phyloP scores from a whole-genome alignment of 2,888 invertebrate species.

The Eristalis arbustorum region DNA sequence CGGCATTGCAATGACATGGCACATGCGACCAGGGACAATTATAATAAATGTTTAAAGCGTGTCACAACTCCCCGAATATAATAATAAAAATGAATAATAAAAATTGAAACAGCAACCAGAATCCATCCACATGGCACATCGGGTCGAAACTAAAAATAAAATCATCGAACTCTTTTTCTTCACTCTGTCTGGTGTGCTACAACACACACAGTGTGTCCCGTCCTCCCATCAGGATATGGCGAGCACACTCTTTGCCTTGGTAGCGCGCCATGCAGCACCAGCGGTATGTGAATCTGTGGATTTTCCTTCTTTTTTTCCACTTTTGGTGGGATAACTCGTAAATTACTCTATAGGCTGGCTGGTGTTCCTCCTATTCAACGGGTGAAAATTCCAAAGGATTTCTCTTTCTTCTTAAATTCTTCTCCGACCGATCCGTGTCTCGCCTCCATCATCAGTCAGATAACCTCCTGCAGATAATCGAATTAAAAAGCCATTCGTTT shows the following conservation, averaged over 20 bases:
- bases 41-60: constrained; percentile 70
- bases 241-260: constrained; percentile 1
- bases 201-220: constrained; percentile 2
- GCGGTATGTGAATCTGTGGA: constrained; percentile 29
- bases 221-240: constrained; percentile 20
- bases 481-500: constrained; percentile 78
- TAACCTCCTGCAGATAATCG: constrained; percentile 73
- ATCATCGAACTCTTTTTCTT: constrained; percentile 21
- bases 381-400: constrained; percentile 68
- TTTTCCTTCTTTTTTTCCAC: neutral
- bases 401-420: constrained; percentile 23
- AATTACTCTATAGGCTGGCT: constrained; percentile 46
- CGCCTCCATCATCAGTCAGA: neutral
- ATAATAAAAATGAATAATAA: neutral
- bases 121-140: neutral
- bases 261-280: neutral
- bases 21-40: constrained; percentile 56
- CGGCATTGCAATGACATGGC: constrained; percentile 44
- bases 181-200: constrained; percentile 6
- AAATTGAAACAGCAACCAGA: neutral
- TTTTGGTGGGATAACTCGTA: constrained; percentile 55
- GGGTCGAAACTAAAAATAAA: constrained; percentile 58
- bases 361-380: constrained; percentile 15
- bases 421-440: neutral
- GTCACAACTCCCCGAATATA: constrained; percentile 60